Evolutionary conservation across 2,113 vertebrate species (phyloP), one percentile per base, ranked within the genome.

Genomic region (Neotoma lepida): DNA sequence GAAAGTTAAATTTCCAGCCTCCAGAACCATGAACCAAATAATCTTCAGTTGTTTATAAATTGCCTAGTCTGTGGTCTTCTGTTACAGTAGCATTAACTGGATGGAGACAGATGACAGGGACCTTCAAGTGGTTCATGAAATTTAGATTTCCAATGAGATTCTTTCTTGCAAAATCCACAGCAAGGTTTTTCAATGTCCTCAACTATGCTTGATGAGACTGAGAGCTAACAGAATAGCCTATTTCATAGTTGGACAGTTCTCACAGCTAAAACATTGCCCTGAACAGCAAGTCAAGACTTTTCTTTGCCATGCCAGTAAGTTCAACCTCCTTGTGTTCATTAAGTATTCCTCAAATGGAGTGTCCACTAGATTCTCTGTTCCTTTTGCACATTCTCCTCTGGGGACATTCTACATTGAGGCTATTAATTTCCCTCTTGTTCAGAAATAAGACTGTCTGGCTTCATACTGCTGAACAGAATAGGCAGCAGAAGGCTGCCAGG

Each of bases 381-480:
- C 26, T 78, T 74, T 35, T 22, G 1, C 1, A 39, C 35, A 63
- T 35, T 96, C 9, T 71, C 74, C 33, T 77, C 18, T 26, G 8
- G 56, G 91, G 26, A 68, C 51, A 56, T 30, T 92, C 54, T 89
- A 33, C 2, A 71, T 78, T 88, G 58, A n/a, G 39, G 51, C 70
- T 92, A 54, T 49, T 89, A 13, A 73, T 88, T 95, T 88, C 22
- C 22, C 22, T 35, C 14, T 88, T 93, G 58, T 41, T 58, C 26
- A 73, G 88, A 88, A 93, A 91, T 46, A 24, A 91, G 91, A 74
- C 24, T 22, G 35, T 64, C 35, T 85, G 70, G 39, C 33, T 87
- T 66, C 54, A 58, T 46, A 22, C 4, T 44, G 4, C 39, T 71
- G 54, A 84, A 20, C 28, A 56, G 17, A 90, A 4, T 39, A 81